Evolutionary conservation across 2,888 invertebrate genomes (phyloP).

Genomic region (Prosapia bicincta): DNA sequence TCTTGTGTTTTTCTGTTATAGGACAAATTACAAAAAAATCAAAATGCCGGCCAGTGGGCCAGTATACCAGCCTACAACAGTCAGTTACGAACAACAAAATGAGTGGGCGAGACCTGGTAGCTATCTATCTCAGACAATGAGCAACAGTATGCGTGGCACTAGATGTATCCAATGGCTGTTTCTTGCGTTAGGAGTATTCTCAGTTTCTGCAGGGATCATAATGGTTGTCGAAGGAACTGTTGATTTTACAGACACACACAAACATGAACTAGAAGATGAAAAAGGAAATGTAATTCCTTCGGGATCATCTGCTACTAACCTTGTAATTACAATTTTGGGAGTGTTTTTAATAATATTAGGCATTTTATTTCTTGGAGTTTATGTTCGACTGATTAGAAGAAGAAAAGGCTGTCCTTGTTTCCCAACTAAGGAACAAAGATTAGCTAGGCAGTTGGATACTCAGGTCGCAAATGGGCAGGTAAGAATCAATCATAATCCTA

Average conservation of each 20-base stretch:
- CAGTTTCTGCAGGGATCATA: slow-evolving; percentile 42
- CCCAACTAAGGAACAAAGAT: slow-evolving; percentile 42
- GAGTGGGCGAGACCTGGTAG: slow-evolving; percentile 43
- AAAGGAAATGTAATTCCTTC: slow-evolving; percentile 31
- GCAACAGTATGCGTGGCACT: slow-evolving; percentile 35
- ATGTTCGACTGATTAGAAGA: slow-evolving; percentile 35
- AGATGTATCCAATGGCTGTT: slow-evolving; percentile 43
- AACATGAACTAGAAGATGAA: slow-evolving; percentile 44
- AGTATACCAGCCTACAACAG: slow-evolving; percentile 75
- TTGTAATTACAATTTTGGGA: slow-evolving; percentile 58
- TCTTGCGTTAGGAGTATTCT: slow-evolving; percentile 41
- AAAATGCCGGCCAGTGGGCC: slow-evolving; percentile 66
- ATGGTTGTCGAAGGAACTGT: slow-evolving; percentile 37
- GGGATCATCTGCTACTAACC: slow-evolving; percentile 38
- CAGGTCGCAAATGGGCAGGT: slow-evolving; percentile 44
- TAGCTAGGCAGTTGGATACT: slow-evolving; percentile 42
- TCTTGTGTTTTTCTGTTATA: too few species aligned
- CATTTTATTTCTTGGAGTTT: slow-evolving; percentile 29
- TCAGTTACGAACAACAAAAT: slow-evolving; percentile 60
- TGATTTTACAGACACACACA: slow-evolving; percentile 49
- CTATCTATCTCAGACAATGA: slow-evolving; percentile 41
- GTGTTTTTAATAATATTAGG: slow-evolving; percentile 61
- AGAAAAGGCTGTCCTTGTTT: slow-evolving; percentile 42
- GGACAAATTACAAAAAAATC: not conserved
- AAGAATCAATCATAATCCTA: too few species aligned